Conservation (phyloP, 2,113 vertebrate species). For the Alethe diademata region DNA sequence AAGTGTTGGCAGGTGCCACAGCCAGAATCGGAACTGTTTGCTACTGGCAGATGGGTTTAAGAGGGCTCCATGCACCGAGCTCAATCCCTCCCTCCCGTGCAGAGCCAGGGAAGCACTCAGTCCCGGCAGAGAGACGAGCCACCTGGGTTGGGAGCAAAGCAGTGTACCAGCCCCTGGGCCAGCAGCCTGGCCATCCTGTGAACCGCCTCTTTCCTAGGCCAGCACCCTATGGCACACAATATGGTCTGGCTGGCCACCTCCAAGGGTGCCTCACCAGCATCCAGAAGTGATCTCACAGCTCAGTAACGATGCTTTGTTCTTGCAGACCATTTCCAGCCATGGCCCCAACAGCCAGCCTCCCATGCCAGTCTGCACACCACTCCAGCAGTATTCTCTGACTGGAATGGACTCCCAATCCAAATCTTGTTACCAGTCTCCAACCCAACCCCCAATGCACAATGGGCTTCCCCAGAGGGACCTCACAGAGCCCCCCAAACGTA, state of each 20-base stretch:
- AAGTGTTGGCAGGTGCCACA: neutral
- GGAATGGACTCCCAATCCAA: neutral
- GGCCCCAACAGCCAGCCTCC: neutral
- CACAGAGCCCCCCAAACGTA: fast-evolving
- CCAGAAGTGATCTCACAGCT: neutral
- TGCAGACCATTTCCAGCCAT: neutral
- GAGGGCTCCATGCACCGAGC: neutral
- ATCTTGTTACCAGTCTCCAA: neutral
- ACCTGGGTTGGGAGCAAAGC: neutral
- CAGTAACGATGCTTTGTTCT: slow-evolving; percentile 52
- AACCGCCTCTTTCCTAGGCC: fast-evolving
- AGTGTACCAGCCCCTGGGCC: neutral
- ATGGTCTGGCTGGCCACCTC: neutral
- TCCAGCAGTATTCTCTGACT: fast-evolving
- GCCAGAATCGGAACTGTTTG: neutral
- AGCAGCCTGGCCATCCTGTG: neutral
- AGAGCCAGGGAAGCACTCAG: fast-evolving
- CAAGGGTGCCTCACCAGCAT: neutral
- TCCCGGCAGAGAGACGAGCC: neutral
- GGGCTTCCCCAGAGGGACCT: neutral
- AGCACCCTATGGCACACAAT: neutral
- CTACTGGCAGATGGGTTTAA: neutral
- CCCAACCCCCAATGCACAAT: fast-evolving
- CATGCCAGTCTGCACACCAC: neutral
- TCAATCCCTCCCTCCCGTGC: neutral